Conservation (phyloP, 2,888 invertebrate species). For the Pogonocherus hispidulus region DNA sequence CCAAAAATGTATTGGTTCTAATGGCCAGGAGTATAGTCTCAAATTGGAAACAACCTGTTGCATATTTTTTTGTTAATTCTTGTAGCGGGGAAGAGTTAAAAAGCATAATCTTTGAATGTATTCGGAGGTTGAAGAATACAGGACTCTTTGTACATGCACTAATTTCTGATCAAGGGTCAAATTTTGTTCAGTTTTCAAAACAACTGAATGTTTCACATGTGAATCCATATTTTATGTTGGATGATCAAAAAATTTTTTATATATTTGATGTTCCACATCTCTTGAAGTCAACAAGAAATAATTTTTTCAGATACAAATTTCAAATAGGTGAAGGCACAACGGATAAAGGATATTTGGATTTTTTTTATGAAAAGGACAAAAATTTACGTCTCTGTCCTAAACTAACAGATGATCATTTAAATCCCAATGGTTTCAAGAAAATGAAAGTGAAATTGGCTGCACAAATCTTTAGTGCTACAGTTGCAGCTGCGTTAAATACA, state of each 20-base stretch:
- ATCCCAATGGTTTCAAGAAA: not conserved
- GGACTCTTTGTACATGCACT: not conserved
- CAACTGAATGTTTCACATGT: slow-evolving; percentile 28
- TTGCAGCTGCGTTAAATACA: not conserved
- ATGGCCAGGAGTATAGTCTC: not conserved
- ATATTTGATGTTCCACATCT: slow-evolving; percentile 39
- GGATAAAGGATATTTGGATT: slow-evolving; percentile 38
- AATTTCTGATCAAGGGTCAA: slow-evolving; percentile 35
- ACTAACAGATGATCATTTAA: not conserved
- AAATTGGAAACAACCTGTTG: not conserved
- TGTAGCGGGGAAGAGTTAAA: not conserved
- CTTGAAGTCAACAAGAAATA: slow-evolving; percentile 42
- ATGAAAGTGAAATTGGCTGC: slow-evolving; percentile 5
- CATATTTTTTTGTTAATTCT: not conserved
- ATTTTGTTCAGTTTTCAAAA: slow-evolving; percentile 31
- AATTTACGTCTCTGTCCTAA: not conserved
- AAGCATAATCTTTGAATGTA: not conserved
- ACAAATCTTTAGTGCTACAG: slow-evolving; percentile 8
- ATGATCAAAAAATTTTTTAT: slow-evolving; percentile 28
- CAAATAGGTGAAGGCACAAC: slow-evolving; percentile 21
- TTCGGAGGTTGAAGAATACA: not conserved
- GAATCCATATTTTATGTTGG: slow-evolving; percentile 20
- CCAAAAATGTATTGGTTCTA: not conserved
- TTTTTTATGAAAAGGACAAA: slow-evolving; percentile 44
- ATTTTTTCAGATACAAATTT: slow-evolving; percentile 38